These are phyloP conservation scores for Phainopepla nitens DNA, from an alignment of 2,113 vertebrate species.

Conservation along the genomic window DNA sequence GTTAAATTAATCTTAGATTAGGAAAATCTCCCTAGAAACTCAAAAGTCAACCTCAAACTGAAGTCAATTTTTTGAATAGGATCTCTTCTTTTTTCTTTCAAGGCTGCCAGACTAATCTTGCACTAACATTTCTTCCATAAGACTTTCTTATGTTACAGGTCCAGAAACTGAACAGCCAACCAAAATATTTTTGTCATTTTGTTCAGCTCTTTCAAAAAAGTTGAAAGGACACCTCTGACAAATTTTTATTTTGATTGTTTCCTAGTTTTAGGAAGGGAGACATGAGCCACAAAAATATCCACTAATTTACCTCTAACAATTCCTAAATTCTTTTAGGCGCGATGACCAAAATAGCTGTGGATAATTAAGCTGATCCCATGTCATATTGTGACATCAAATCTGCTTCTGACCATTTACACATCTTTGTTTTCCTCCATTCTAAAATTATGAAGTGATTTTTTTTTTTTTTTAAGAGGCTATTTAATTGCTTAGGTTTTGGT, in stretches of 20 bases:
- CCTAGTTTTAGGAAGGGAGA: neutral
- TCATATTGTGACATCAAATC: neutral
- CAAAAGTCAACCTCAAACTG: neutral
- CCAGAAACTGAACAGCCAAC: neutral
- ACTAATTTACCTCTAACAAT: neutral
- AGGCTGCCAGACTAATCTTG: neutral
- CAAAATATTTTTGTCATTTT: neutral
- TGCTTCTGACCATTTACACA: neutral
- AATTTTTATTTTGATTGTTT: neutral
- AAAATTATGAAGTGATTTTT: neutral
- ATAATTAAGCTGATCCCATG: conserved; percentile 11
- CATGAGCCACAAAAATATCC: neutral
- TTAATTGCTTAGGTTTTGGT: neutral
- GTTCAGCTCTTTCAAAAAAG: neutral
- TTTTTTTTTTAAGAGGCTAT: neutral
- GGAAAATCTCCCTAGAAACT: neutral
- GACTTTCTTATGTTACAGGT: neutral
- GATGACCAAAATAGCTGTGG: neutral
- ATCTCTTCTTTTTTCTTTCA: neutral
- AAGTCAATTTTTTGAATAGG: neutral
- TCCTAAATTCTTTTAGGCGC: neutral
- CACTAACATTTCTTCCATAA: neutral
- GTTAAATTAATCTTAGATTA: neutral
- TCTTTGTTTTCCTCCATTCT: neutral
- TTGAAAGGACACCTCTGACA: neutral